phyloP scores from a whole-genome alignment of 2,113 vertebrate genomes.

The Gopherus evgoodei region DNA sequence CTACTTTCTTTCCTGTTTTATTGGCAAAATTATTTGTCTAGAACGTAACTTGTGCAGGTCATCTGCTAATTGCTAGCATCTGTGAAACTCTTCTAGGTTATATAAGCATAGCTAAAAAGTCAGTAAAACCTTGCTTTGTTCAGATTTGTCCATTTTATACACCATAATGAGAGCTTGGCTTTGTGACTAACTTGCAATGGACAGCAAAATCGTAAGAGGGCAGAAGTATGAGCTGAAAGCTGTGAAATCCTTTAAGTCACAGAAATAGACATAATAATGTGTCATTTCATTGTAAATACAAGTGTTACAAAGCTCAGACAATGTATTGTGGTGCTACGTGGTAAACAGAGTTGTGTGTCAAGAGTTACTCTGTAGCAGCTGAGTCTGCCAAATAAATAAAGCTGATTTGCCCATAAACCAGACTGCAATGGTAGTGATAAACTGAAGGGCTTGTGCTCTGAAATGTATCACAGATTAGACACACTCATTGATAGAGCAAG shows the following conservation, averaged over 20 bases:
- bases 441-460: background rate
- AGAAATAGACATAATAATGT: slow-evolving; percentile 40
- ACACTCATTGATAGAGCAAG: background rate
- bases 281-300: slow-evolving; percentile 7
- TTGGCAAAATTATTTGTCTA: slow-evolving; percentile 58
- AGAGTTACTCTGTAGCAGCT: slow-evolving; percentile 24
- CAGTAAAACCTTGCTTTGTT: slow-evolving; percentile 59
- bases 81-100: slow-evolving; percentile 70
- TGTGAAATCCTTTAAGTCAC: slow-evolving; percentile 49
- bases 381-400: slow-evolving; percentile 23
- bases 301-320: slow-evolving; percentile 13
- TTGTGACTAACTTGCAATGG: slow-evolving; percentile 55
- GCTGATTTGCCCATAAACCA: slow-evolving; percentile 34
- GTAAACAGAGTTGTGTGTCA: background rate
- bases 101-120: slow-evolving; percentile 70
- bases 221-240: slow-evolving; percentile 39
- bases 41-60: slow-evolving; percentile 57
- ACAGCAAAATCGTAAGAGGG: slow-evolving; percentile 21
- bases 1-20: background rate
- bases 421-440: background rate
- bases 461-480: background rate
- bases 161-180: slow-evolving; percentile 59
- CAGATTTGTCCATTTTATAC: slow-evolving; percentile 57
- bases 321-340: background rate
- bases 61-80: slow-evolving; percentile 79